Conservation (phyloP, 2,797 vertebrate species). For the Potorous gilbertii region DNA sequence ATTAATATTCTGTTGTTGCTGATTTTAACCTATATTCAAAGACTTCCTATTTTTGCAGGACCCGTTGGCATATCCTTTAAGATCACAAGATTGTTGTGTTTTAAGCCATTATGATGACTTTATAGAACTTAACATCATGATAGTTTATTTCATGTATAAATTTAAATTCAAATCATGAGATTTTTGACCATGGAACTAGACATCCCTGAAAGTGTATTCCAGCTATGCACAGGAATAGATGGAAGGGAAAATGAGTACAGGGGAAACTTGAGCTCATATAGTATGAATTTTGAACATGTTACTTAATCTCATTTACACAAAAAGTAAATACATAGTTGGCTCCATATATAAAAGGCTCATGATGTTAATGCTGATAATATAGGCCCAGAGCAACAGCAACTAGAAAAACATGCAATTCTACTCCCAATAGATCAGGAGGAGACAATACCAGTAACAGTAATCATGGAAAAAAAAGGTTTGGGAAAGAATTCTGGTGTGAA, state of each 20-base stretch:
- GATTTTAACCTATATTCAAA: not conserved
- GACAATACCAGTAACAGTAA: not conserved
- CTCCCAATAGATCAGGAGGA: slow-evolving; percentile 14
- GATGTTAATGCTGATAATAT: slow-evolving; percentile 10
- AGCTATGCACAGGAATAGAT: not conserved
- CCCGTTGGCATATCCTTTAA: not conserved
- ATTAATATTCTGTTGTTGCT: not conserved
- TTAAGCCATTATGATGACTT: not conserved
- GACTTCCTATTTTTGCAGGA: not conserved
- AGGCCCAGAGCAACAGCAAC: slow-evolving; percentile 45
- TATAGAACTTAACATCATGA: not conserved
- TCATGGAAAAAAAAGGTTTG: slow-evolving; percentile 6
- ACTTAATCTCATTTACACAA: not conserved
- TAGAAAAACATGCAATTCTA: slow-evolving; percentile 27
- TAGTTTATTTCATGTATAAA: not conserved
- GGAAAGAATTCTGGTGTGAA: not conserved
- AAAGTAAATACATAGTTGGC: not conserved
- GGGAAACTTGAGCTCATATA: not conserved
- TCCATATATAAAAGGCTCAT: not conserved
- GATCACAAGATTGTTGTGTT: not conserved
- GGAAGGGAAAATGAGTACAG: not conserved
- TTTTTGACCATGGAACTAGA: not conserved
- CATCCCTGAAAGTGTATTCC: not conserved
- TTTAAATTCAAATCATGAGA: not conserved
- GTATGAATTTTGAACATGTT: not conserved